phyloP scores from a whole-genome alignment of 2,888 invertebrate genomes.

The Drosophila suboccidentalis region DNA sequence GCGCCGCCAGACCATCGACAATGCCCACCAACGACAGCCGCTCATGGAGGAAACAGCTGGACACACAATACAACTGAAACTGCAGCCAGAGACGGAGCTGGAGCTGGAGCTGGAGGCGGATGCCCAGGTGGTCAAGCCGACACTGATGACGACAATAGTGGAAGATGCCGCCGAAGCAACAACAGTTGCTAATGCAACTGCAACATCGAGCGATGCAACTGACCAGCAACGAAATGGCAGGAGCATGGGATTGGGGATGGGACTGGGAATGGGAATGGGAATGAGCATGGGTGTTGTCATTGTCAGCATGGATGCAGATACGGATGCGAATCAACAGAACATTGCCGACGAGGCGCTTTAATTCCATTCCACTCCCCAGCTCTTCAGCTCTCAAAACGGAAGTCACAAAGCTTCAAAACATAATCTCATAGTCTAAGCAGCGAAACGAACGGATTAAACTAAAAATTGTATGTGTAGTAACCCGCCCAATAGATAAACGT shows the following conservation, averaged over 20 bases:
- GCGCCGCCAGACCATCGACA: conserved; percentile 81
- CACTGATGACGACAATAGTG: conserved; percentile 64
- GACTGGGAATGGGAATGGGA: conserved; percentile 42
- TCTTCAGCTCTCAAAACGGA: neutral
- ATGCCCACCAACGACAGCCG: conserved; percentile 82
- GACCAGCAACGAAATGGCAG: conserved; percentile 37
- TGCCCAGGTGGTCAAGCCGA: conserved; percentile 29
- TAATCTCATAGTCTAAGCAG: conserved; percentile 74
- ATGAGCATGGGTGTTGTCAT: conserved; percentile 59
- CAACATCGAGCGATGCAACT: conserved; percentile 15
- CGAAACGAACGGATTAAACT: neutral
- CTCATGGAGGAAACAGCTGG: conserved; percentile 80
- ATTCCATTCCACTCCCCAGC: conserved; percentile 21
- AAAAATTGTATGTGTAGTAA: conserved; percentile 12
- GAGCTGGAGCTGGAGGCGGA: neutral
- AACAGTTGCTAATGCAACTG: conserved; percentile 32
- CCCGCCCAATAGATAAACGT: conserved; percentile 21
- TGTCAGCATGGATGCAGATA: conserved; percentile 72
- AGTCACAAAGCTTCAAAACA: conserved; percentile 44
- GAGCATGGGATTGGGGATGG: conserved; percentile 42
- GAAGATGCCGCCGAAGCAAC: conserved; percentile 62
- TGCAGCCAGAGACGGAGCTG: conserved; percentile 11
- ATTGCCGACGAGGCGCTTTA: conserved; percentile 84
- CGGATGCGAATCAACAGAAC: conserved; percentile 59
- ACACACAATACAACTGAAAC: conserved; percentile 42